phyloP scores from a whole-genome alignment of 2,113 vertebrate species.

The Neofelis nebulosa region DNA sequence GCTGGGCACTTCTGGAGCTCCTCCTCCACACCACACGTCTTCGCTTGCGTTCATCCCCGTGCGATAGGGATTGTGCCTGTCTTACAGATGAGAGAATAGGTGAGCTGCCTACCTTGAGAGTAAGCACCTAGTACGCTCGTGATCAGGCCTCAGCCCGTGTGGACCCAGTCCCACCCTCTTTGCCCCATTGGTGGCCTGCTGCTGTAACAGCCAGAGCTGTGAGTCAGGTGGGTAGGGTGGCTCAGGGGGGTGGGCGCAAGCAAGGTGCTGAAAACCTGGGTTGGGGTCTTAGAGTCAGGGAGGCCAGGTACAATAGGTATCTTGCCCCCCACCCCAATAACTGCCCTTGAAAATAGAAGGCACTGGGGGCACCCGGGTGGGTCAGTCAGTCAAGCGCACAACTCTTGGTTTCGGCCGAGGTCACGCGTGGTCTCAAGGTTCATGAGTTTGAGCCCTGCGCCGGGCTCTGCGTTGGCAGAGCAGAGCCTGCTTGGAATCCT shows the following conservation, averaged over 20 bases:
- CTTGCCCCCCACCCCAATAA: too few species aligned
- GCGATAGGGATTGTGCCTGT: neutral
- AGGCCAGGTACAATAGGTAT: neutral
- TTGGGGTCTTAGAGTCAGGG: neutral
- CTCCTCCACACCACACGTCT: neutral
- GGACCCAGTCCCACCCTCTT: neutral
- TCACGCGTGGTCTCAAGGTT: too few species aligned
- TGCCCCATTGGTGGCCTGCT: neutral
- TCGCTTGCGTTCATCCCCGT: neutral
- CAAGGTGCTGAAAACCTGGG: too few species aligned
- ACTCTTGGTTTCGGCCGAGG: too few species aligned
- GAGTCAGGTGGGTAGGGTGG: neutral
- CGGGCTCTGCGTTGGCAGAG: too few species aligned
- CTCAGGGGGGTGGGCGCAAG: neutral
- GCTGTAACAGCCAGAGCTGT: neutral
- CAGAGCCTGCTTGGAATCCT: too few species aligned
- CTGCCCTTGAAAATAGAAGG: neutral
- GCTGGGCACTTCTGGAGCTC: neutral
- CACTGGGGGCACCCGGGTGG: neutral
- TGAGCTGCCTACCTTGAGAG: neutral
- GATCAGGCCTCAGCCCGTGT: fast-evolving
- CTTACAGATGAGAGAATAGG: neutral
- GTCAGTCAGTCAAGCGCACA: too few species aligned
- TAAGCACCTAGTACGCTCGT: neutral
- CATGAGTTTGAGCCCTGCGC: too few species aligned